Base-by-base conservation (phyloP, 2,797 vertebrate species). In the Semotilus atromaculatus region DNA sequence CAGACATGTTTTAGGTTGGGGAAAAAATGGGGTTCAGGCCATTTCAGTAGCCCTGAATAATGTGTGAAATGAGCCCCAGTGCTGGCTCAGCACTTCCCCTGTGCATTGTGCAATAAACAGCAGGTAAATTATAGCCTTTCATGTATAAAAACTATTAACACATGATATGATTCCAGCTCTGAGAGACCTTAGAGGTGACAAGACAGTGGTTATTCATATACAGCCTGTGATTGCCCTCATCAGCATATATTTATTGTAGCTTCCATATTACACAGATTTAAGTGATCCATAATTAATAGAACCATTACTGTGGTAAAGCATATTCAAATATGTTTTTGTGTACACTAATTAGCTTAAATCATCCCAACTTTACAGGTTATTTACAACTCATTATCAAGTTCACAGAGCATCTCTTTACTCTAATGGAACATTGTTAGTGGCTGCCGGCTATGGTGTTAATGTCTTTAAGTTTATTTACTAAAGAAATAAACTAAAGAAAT, bases 21-120 rank as follows among this genome's bases (percentile, higher is more conserved):
- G 19, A 53, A 71, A 85, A 81, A 87, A 84, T 87, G 75, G 83
- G 85, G 85, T 87, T 88, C 48, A 88, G 86, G 78, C 23, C 23
- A 13, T 81, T 85, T 77, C 71, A 53, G 81, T 83, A 88, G 75
- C n/a, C 60, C 16, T 1, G 55, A 51, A 82, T 77, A 75, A 80
- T 83, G 83, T 77, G 58, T 72, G 48, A 82, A 86, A 87, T 76
- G 64, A 75, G 31, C 43, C 55, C 34, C n/a, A 31, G 81, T 83
- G 84, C 72, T 83, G 29, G 19, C 60, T 79, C 84, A 82, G 80
- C 68, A 85, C 74, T 74, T 88, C 81, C 58, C 83, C 34, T 66
- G 73, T 18, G 77, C 23, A 29, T 53, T 38, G 77, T 53, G 53
- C 62, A 86, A 81, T 55, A 85, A 80, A 76, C 67, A 76, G 76